Percentiles rank a stretch among this genome's conserved stretches.
Conservation (phyloP, 2,797 vertebrate genomes). For the Syngnathus acus region DNA sequence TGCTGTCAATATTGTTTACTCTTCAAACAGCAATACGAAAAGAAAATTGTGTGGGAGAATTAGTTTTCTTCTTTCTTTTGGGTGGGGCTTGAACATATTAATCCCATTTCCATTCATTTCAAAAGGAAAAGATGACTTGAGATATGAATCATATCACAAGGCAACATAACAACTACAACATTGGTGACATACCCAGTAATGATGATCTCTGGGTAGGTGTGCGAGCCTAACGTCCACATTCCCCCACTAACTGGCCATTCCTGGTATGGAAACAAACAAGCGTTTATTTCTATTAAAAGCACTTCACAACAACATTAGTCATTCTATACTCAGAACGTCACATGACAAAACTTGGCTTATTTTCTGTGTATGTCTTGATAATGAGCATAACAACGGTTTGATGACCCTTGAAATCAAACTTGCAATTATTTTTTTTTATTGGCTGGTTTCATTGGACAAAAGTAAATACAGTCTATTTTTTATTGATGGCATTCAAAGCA, state of each 20-base stretch:
- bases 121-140: neutral
- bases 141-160: neutral
- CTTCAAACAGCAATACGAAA: neutral
- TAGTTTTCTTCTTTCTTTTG: too few species aligned
- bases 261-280: conserved; percentile 54
- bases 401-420: too few species aligned
- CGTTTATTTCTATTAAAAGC: neutral
- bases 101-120: neutral
- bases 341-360: neutral
- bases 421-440: too few species aligned
- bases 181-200: conserved; percentile 85
- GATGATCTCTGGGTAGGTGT: conserved; percentile 94
- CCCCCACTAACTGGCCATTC: conserved; percentile 94
- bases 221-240: conserved; percentile 89
- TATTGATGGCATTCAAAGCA: neutral
- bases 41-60: neutral
- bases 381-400: too few species aligned
- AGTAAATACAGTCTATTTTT: too few species aligned
- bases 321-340: too few species aligned
- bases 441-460: too few species aligned
- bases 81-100: too few species aligned
- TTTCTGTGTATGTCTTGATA: neutral
- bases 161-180: neutral
- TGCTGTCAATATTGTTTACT: neutral
- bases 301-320: neutral